These are phyloP conservation scores for Gymnobelideus leadbeateri DNA, from an alignment of 2,113 vertebrate genomes.

Conservation along the genomic window DNA sequence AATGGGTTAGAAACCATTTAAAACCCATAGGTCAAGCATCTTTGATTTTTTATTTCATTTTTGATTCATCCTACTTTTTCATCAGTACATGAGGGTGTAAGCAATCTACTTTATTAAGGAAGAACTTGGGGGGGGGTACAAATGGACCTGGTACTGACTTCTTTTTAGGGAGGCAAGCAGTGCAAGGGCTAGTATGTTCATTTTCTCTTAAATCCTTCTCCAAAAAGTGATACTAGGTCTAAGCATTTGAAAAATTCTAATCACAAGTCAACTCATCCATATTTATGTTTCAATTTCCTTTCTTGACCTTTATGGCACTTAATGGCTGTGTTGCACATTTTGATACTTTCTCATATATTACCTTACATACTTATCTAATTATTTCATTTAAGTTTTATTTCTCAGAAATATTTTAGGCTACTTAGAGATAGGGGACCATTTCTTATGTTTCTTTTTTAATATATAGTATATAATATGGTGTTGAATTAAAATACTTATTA, in stretches of 20 bases:
- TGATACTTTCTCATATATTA: background rate
- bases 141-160: background rate
- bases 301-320: background rate
- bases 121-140: background rate
- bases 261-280: background rate
- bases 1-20: background rate
- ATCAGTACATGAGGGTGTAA: background rate
- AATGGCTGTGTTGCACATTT: background rate
- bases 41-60: background rate
- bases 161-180: background rate
- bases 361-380: background rate
- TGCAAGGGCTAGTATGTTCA: background rate
- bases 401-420: accelerated
- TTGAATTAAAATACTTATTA: background rate
- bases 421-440: background rate
- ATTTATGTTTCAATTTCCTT: background rate
- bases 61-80: background rate
- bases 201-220: background rate
- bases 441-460: too few relatives aligned
- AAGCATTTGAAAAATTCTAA: background rate
- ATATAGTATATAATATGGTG: background rate
- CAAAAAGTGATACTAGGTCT: background rate
- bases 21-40: background rate
- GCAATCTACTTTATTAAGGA: background rate
- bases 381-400: conserved; percentile 4